Percentiles rank a stretch among this genome's conserved stretches.
phyloP scores from a whole-genome alignment of 2,888 invertebrate genomes.

The Therioaphis trifolii region DNA sequence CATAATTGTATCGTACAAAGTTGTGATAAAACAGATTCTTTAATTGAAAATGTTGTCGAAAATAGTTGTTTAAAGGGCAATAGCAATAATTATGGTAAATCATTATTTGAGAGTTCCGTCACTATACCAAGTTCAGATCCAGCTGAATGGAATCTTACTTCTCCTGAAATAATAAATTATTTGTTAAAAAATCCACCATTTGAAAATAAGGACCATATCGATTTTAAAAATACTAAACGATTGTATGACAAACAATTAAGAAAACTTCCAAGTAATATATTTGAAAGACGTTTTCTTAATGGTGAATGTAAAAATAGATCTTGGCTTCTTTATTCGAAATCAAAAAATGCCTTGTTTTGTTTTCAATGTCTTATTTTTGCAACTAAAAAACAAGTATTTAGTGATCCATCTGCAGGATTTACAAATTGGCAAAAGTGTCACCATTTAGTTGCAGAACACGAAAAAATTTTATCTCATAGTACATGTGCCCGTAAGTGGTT shows the following conservation, averaged over 20 bases:
- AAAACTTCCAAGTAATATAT: slow-evolving; percentile 20
- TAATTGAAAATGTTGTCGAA: slow-evolving; percentile 35
- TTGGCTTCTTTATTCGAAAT: slow-evolving; percentile 20
- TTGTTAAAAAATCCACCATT: too few species aligned
- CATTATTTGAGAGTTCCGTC: slow-evolving; percentile 11
- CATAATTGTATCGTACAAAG: slow-evolving; percentile 28
- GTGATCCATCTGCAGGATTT: too few species aligned
- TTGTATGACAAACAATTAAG: slow-evolving; percentile 6
- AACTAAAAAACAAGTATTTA: too few species aligned
- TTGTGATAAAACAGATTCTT: slow-evolving; percentile 37
- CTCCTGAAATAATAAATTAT: too few species aligned
- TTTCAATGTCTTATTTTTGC: too few species aligned
- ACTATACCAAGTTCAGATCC: slow-evolving; percentile 23
- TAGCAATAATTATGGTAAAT: slow-evolving; percentile 36
- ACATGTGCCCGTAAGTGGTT: not conserved
- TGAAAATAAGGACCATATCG: not conserved
- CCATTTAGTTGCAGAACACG: not conserved
- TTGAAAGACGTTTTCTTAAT: slow-evolving; percentile 10
- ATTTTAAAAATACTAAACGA: too few species aligned
- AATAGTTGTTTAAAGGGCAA: slow-evolving; percentile 11
- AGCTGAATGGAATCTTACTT: slow-evolving; percentile 24
- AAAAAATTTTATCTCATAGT: not conserved
- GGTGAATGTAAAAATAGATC: slow-evolving; percentile 4
- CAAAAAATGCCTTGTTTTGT: too few species aligned
- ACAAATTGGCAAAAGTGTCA: not conserved